Evolutionary conservation across 2,113 vertebrate species (phyloP), one percentile per base, ranked within the genome.

Genomic region (Corynorhinus townsendii): DNA sequence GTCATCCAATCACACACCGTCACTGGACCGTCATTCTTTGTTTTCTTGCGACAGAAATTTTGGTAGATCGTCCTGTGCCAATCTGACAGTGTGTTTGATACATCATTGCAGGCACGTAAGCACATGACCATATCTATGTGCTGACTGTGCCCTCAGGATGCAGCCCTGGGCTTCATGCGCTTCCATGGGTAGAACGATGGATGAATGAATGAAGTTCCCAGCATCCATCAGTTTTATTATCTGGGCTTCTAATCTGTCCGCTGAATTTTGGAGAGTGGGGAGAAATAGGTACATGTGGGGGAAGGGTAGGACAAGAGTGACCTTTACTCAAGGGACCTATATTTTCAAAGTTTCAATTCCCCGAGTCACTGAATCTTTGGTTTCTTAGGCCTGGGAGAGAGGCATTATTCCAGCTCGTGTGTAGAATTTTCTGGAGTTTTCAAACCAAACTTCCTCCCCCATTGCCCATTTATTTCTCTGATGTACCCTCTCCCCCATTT

Each of bases 1-100:
- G 90, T 93, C 93, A 97, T 40, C 98, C 98, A 96, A 96, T 98
- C 97, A 91, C 93, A 87, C 40, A 30, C 76, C 96, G 54, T 97
- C 97, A 86, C 96, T 92, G 95, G 96, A 12, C 96, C 95, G 43
- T 97, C 91, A 33, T 97, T 98, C 93, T 96, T 97, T 98, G 95
- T 98, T 98, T 97, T 96, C 85, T 84, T 59, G 0, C 45, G 75
- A 97, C 56, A 0, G 94, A 95, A 97, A 95, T 97, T 98, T 97
- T 94, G 81, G 73, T 30, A 95, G 96, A 96, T 94, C 15, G 59
- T 91, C 91, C 0, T 1, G 90, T 97, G 97, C 96, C 91, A 79
- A 71, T 96, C 86, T 98, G 98, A 95, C 81, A 92, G 93, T 93
- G 35, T 91, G 71, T 93, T 97, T 97, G 97, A 97, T 97, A 95